These are phyloP conservation scores for Petaurus breviceps DNA, from an alignment of 2,113 vertebrate species.

Conservation along the genomic window DNA sequence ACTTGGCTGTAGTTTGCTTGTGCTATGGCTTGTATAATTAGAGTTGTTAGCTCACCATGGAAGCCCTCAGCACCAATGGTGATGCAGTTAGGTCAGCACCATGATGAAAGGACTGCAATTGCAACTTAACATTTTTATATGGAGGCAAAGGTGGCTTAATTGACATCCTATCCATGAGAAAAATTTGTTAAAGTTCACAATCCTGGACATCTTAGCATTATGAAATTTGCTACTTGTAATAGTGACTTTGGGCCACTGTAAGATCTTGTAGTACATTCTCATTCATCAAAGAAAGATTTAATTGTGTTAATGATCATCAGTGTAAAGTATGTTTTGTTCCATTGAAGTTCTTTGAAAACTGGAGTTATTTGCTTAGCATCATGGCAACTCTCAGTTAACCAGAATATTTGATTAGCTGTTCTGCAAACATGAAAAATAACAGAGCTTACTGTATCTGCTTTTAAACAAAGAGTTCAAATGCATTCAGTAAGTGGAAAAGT, in stretches of 20 bases:
- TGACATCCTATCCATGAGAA: not conserved
- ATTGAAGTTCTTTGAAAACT: not conserved
- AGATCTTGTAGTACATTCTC: not conserved
- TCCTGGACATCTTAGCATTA: not conserved
- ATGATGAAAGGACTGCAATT: not conserved
- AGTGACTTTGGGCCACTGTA: not conserved
- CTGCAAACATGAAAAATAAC: constrained; percentile 8
- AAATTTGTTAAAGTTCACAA: not conserved
- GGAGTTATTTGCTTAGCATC: not conserved
- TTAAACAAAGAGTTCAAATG: constrained; percentile 24
- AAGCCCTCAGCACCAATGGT: not conserved
- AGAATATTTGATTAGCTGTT: constrained; percentile 42
- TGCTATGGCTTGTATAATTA: not conserved
- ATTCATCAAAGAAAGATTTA: not conserved
- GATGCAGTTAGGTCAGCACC: not conserved
- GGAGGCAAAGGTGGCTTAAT: not conserved
- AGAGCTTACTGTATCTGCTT: constrained; percentile 28
- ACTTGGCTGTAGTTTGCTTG: not conserved
- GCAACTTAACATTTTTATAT: not conserved
- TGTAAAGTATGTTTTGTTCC: not conserved
- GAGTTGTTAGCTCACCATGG: not conserved
- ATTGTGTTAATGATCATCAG: not conserved
- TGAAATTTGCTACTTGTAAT: not conserved
- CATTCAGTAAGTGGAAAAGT: constrained; percentile 36
- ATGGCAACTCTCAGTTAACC: not conserved